Percentiles rank a stretch among this genome's conserved stretches.
Evolutionary conservation across 1,140 invertebrate species (phyloP).

Genomic region (Drosophila kikkawai): DNA sequence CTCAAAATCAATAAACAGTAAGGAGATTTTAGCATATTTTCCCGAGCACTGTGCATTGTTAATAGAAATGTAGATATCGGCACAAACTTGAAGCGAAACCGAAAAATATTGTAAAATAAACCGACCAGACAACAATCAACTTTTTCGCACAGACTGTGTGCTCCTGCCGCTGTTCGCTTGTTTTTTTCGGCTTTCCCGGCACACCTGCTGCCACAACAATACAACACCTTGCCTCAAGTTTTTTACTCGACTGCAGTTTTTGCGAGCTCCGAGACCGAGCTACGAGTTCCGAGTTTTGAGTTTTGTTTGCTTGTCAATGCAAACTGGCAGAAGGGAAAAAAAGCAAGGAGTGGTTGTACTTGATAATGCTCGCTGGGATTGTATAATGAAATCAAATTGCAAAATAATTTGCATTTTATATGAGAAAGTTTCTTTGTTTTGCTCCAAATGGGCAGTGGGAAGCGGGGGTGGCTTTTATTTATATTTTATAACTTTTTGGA

Average conservation of each 20-base stretch:
- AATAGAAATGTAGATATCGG: constrained; percentile 9
- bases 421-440: constrained; percentile 59
- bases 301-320: constrained; percentile 76
- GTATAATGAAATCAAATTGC: constrained; percentile 72
- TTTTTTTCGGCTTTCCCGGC: constrained; percentile 43
- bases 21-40: constrained; percentile 55
- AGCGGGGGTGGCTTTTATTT: background rate
- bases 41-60: constrained; percentile 43
- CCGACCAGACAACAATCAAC: constrained; percentile 62
- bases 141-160: constrained; percentile 67
- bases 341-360: constrained; percentile 31
- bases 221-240: constrained; percentile 72
- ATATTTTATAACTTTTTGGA: constrained; percentile 31
- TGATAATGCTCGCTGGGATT: constrained; percentile 59
- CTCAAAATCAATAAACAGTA: constrained; percentile 63
- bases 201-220: constrained; percentile 64
- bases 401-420: constrained; percentile 79
- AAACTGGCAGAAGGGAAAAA: constrained; percentile 47
- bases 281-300: constrained; percentile 36
- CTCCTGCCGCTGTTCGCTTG: constrained; percentile 34
- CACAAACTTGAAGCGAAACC: constrained; percentile 21
- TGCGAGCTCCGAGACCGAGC: constrained; percentile 30
- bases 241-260: constrained; percentile 48
- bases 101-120: constrained; percentile 62
- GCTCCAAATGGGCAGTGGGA: background rate